Conservation (phyloP, 2,888 invertebrate genomes). For the Yponomeuta plumbellus region DNA sequence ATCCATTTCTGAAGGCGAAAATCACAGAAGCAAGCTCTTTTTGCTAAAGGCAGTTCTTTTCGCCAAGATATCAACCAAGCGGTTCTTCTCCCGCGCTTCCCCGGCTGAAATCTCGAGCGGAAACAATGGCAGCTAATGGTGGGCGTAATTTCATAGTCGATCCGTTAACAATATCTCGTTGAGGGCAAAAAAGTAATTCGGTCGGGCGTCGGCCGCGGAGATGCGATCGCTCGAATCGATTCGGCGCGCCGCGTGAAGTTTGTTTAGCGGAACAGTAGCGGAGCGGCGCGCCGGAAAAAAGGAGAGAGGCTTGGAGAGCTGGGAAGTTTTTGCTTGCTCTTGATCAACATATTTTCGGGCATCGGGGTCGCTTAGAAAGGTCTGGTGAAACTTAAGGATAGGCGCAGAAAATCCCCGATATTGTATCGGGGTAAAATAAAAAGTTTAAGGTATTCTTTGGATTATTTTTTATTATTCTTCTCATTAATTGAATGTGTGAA, state of each 20-base stretch:
- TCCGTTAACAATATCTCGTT: conserved; percentile 59
- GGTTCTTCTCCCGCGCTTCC: conserved; percentile 12
- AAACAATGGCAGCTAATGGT: conserved; percentile 54
- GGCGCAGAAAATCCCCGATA: too few relatives aligned
- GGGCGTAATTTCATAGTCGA: conserved; percentile 66
- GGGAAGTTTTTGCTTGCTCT: neutral
- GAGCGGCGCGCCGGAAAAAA: neutral
- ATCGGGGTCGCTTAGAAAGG: too few relatives aligned
- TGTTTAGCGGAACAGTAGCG: conserved; percentile 69
- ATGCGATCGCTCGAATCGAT: conserved; percentile 69
- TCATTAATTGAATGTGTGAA: too few relatives aligned
- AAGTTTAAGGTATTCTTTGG: too few relatives aligned
- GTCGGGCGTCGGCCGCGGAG: conserved; percentile 47
- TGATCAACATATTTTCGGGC: too few relatives aligned
- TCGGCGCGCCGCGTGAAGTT: conserved; percentile 68
- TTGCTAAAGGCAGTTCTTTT: too few relatives aligned
- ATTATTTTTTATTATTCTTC: too few relatives aligned
- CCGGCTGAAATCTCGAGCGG: conserved; percentile 46
- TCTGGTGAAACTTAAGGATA: too few relatives aligned
- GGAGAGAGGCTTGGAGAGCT: conserved; percentile 18
- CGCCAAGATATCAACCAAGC: conserved; percentile 19
- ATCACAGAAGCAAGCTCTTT: too few relatives aligned
- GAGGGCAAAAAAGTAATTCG: conserved; percentile 61
- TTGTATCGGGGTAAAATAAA: too few relatives aligned
- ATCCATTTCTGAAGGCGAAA: too few relatives aligned